Evolutionary conservation across 2,888 invertebrate genomes (phyloP).

Genomic region (Omphaloscelis lunosa): DNA sequence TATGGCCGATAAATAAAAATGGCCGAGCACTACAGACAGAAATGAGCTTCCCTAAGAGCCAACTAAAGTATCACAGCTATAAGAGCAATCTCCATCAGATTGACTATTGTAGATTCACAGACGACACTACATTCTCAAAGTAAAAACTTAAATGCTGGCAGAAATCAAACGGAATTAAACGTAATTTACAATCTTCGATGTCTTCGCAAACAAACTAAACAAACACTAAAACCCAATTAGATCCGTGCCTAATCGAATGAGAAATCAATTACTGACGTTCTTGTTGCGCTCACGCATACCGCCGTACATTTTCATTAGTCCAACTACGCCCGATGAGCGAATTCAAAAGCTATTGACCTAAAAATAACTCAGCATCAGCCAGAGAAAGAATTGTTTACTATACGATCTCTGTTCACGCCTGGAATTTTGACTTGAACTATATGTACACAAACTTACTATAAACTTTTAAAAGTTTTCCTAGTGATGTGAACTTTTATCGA

Average conservation of each 20-base stretch:
- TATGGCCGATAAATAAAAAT: not conserved
- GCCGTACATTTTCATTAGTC: slow-evolving; percentile 73
- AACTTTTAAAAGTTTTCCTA: slow-evolving; percentile 48
- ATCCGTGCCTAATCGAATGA: slow-evolving; percentile 35
- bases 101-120: not conserved
- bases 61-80: not conserved
- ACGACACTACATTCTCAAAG: slow-evolving; percentile 2
- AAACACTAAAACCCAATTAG: slow-evolving; percentile 42
- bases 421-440: slow-evolving; percentile 62
- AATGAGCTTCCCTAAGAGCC: not conserved
- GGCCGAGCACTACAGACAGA: not conserved
- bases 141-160: slow-evolving; percentile 5
- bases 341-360: slow-evolving; percentile 87
- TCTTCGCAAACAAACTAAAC: slow-evolving; percentile 30
- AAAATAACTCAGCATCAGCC: slow-evolving; percentile 80
- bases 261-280: slow-evolving; percentile 55
- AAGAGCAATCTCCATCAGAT: not conserved
- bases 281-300: slow-evolving; percentile 74
- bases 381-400: slow-evolving; percentile 84
- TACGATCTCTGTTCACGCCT: slow-evolving; percentile 71
- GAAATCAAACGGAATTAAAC: slow-evolving; percentile 9
- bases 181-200: slow-evolving; percentile 1
- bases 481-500: slow-evolving; percentile 54
- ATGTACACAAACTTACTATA: slow-evolving; percentile 52
- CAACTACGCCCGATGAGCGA: slow-evolving; percentile 82